These are phyloP conservation scores for Megalopta genalis DNA, from an alignment of 1,140 invertebrate genomes.

Conservation along the genomic window DNA sequence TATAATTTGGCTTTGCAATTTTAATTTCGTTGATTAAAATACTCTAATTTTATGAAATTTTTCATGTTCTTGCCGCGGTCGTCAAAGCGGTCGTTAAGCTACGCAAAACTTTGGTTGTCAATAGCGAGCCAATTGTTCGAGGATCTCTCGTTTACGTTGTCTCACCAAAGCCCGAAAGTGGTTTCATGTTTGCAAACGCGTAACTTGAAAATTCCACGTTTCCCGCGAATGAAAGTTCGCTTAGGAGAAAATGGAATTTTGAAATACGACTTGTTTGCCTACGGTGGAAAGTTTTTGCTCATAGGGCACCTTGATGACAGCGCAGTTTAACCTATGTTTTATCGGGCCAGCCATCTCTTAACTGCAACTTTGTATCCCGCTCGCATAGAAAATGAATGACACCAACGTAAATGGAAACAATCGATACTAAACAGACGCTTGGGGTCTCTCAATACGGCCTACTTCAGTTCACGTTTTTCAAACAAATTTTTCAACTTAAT, in stretches of 20 bases:
- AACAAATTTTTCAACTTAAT: background rate
- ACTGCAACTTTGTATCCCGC: background rate
- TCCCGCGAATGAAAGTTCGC: too few relatives aligned
- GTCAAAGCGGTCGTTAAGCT: too few relatives aligned
- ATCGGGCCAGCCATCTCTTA: background rate
- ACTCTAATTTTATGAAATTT: too few relatives aligned
- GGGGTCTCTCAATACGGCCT: background rate
- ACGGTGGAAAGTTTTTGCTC: background rate
- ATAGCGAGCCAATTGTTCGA: too few relatives aligned
- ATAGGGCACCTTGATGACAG: background rate
- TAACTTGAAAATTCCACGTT: too few relatives aligned
- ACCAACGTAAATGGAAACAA: background rate
- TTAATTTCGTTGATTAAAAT: too few relatives aligned
- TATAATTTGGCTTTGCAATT: too few relatives aligned
- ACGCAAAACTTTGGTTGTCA: too few relatives aligned
- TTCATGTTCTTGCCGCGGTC: too few relatives aligned
- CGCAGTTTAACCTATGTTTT: background rate
- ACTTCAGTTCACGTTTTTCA: background rate
- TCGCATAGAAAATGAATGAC: background rate
- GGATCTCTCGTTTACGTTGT: too few relatives aligned
- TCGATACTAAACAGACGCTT: background rate
- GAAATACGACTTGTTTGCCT: background rate
- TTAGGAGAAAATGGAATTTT: background rate
- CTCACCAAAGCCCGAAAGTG: too few relatives aligned
- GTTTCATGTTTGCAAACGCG: too few relatives aligned